Conservation (phyloP, 2,888 invertebrate species). For the Cepaea hortensis region DNA sequence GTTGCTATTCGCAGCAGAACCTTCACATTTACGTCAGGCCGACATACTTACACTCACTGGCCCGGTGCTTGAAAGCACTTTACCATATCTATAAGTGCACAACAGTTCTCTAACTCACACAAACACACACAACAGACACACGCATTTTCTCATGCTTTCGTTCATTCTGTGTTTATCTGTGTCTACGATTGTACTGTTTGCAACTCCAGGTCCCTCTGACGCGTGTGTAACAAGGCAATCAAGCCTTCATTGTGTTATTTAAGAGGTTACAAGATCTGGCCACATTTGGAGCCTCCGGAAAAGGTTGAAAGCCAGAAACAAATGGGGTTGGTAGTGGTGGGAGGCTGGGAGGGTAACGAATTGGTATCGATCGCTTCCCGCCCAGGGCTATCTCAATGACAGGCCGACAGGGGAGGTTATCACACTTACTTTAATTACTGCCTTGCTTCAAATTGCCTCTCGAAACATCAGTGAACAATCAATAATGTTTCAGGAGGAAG, state of each 20-base stretch:
- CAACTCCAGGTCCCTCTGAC: not conserved
- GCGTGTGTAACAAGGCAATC: constrained; percentile 4
- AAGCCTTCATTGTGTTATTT: constrained; percentile 24
- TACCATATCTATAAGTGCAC: too few species aligned
- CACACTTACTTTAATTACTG: constrained; percentile 39
- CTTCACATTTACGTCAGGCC: too few species aligned
- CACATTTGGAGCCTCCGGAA: not conserved
- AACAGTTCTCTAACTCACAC: too few species aligned
- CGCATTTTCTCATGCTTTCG: not conserved
- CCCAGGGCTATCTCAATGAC: constrained; percentile 30
- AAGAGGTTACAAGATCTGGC: constrained; percentile 16
- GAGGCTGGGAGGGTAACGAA: not conserved
- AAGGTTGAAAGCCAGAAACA: not conserved
- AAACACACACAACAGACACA: too few species aligned
- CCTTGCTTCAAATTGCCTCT: constrained; percentile 23
- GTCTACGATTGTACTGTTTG: not conserved
- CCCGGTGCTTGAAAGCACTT: too few species aligned
- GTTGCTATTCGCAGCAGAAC: too few species aligned
- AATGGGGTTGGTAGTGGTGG: not conserved
- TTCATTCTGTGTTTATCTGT: not conserved
- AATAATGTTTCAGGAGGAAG: not conserved
- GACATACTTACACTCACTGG: too few species aligned
- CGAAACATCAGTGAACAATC: constrained; percentile 20
- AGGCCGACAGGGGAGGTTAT: constrained; percentile 30
- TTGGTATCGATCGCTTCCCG: constrained; percentile 13